Base-by-base conservation (phyloP, 2,888 invertebrate species). In the Eueremaeus valkanovi region DNA sequence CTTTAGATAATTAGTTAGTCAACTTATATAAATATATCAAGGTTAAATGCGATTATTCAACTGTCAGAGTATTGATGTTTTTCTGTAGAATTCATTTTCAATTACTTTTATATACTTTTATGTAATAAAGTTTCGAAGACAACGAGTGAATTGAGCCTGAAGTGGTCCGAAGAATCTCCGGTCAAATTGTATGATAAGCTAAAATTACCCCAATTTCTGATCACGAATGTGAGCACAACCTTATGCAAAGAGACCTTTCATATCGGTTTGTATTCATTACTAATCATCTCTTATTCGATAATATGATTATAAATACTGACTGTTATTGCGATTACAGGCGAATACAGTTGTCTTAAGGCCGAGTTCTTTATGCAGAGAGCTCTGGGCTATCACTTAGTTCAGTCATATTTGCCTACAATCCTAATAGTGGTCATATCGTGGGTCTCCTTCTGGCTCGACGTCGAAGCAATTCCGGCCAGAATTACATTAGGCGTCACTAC, bases 401-500 rank as follows among this genome's bases (percentile, higher is more conserved):
- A 82, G 76, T 81, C 81, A 5, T 82, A 82, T 76, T 76, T 82
- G 51, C 82, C 82, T 11, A 82, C 82, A n/a, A 79, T 80, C 13
- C 77, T 82, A 58, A 82, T 82, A 55, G 82, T 82, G 18, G 80
- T 81, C 72, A 81, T 82, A 61, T 82, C 82, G 0, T 82, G 82
- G 82, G 81, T 82, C 27, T 81, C 81, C 33, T 82, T 82, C 76
- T 82, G 82, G 82, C 74, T 82, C 68, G 81, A 82, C 72, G 80
- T 82, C 13, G 82, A 82, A 61, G 80, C 82, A 49, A 81, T 82
- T 31, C 81, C 82, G 9, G 82, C 82, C 45, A 77, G 82, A n/a
- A 81, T 82, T 29, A 82, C 82, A 9, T 80, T 82, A 8, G 82
- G 82, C 11, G 81, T 82, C 31, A 82, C 82, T 13, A 82, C 82